These are phyloP conservation scores for Peromyscus eremicus DNA, from an alignment of 2,797 vertebrate genomes.

Conservation along the genomic window DNA sequence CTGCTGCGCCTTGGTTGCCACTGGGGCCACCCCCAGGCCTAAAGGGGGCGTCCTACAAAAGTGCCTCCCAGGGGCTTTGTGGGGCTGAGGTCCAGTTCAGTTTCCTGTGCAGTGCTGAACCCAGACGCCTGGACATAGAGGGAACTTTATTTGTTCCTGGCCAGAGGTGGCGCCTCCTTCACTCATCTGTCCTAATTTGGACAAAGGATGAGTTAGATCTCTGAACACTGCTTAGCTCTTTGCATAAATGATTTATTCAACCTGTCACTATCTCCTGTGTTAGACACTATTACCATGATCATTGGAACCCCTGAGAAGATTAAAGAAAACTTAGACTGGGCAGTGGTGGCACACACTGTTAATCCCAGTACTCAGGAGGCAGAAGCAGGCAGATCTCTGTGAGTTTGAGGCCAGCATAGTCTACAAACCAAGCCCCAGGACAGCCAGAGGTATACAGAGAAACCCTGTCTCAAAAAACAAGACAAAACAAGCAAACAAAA, in stretches of 20 bases:
- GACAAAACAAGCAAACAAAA: neutral
- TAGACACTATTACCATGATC: neutral
- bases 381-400: neutral
- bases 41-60: neutral
- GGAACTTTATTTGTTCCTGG: neutral
- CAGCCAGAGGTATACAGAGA: neutral
- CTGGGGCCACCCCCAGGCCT: neutral
- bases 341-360: neutral
- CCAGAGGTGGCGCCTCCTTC: neutral
- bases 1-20: neutral
- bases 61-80: neutral
- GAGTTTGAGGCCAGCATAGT: neutral
- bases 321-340: neutral
- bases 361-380: neutral
- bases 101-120: conserved; percentile 18
- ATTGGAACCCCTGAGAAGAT: neutral
- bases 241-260: neutral
- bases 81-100: neutral
- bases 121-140: neutral
- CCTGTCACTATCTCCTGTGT: neutral
- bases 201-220: neutral
- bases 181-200: neutral
- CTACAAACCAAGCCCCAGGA: neutral
- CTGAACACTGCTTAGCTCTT: neutral
- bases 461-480: neutral